Evolutionary conservation across 2,797 vertebrate genomes (phyloP).

Genomic region (Mallotus villosus): DNA sequence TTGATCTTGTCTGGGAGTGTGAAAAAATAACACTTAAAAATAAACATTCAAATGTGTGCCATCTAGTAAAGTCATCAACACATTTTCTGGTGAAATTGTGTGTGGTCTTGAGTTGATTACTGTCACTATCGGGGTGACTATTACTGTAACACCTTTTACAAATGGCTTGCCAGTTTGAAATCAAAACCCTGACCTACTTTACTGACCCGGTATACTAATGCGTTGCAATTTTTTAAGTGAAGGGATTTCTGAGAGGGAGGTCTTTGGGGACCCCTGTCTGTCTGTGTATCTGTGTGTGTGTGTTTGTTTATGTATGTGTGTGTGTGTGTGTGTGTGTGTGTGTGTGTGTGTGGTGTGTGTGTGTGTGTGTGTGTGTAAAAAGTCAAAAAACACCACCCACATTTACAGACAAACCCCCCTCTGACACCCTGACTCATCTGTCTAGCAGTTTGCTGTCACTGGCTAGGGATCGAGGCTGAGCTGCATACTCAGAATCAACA

Average conservation of each 20-base stretch:
- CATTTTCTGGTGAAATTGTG: too few relatives aligned
- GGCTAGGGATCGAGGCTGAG: too few relatives aligned
- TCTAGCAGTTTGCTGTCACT: too few relatives aligned
- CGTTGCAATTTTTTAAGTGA: background rate
- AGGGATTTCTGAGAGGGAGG: background rate
- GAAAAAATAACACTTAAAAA: too few relatives aligned
- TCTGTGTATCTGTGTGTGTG: background rate
- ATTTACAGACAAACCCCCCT: too few relatives aligned
- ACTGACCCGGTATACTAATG: background rate
- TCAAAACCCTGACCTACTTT: conserved; percentile 2
- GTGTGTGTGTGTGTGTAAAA: background rate
- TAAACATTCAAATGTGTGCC: too few relatives aligned
- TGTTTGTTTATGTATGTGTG: background rate
- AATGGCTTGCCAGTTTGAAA: background rate
- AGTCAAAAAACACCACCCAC: too few relatives aligned
- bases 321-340: background rate
- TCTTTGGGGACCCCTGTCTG: background rate
- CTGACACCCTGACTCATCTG: too few relatives aligned
- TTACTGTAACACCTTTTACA: background rate
- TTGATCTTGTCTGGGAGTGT: too few relatives aligned
- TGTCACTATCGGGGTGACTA: background rate
- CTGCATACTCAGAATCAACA: too few relatives aligned
- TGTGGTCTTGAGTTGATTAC: too few relatives aligned
- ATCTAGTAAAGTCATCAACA: too few relatives aligned
- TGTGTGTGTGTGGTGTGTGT: background rate